Percentiles rank a stretch among this genome's conserved stretches.
phyloP scores from a whole-genome alignment of 2,113 vertebrate genomes.

The Aldabrachelys gigantea region DNA sequence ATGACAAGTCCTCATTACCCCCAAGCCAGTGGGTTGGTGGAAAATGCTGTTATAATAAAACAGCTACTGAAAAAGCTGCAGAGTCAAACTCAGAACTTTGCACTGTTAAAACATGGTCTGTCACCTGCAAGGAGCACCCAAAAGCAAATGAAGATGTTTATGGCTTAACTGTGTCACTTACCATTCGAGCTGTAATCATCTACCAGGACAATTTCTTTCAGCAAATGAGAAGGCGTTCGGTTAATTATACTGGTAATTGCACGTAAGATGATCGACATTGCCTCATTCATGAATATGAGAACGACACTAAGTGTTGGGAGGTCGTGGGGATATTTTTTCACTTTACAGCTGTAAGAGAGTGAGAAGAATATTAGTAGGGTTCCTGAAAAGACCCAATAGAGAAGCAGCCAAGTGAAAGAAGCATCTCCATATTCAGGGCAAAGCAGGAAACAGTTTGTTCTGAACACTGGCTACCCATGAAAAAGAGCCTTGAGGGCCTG shows the following conservation, averaged over 20 bases:
- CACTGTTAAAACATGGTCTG: background rate
- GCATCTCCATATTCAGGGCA: background rate
- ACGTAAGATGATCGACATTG: slow-evolving; percentile 80
- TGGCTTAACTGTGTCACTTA: slow-evolving; percentile 45
- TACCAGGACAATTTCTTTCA: slow-evolving; percentile 85
- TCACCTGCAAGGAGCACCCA: background rate
- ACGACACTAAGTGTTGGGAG: slow-evolving; percentile 82
- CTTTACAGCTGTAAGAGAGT: slow-evolving; percentile 73
- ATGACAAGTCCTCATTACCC: background rate
- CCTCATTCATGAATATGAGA: slow-evolving; percentile 85
- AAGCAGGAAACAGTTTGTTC: background rate
- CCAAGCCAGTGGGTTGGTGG: background rate
- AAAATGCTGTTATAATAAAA: background rate
- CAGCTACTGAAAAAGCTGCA: background rate
- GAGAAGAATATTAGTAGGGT: background rate
- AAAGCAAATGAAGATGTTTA: background rate
- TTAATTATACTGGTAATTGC: slow-evolving; percentile 81
- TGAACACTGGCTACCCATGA: background rate
- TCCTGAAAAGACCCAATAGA: background rate
- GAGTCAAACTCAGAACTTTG: background rate
- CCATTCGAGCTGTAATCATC: slow-evolving; percentile 84
- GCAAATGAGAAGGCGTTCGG: slow-evolving; percentile 75
- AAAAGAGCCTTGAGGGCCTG: background rate
- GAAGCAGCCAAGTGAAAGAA: background rate
- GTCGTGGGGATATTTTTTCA: slow-evolving; percentile 74